phyloP scores from a whole-genome alignment of 2,888 invertebrate genomes.

The Cryptocephalus primarius region DNA sequence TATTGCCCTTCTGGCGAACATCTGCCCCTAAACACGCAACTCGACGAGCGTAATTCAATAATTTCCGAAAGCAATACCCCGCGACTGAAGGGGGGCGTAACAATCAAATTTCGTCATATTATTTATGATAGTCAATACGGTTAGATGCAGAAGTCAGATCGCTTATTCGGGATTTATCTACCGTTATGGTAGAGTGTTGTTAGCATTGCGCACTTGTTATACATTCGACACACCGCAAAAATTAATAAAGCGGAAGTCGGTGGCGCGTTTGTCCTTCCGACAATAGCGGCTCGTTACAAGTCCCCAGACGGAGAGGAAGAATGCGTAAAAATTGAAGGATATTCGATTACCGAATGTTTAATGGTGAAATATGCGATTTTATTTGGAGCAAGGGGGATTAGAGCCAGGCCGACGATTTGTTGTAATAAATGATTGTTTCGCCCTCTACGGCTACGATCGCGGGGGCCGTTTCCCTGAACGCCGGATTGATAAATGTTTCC shows the following conservation, averaged over 20 bases:
- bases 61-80: not conserved
- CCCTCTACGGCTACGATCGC: no score
- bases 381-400: not conserved
- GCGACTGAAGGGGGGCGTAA: slow-evolving; percentile 13
- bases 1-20: slow-evolving; percentile 14
- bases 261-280: slow-evolving; percentile 18
- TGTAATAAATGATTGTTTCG: no score
- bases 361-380: not conserved
- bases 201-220: slow-evolving; percentile 9
- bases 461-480: no score
- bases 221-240: slow-evolving; percentile 25
- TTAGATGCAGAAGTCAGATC: slow-evolving; percentile 14
- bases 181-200: slow-evolving; percentile 22
- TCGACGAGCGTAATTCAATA: slow-evolving; percentile 8
- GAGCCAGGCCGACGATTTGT: no score
- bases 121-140: slow-evolving; percentile 17
- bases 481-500: no score
- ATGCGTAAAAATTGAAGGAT: not conserved
- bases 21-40: slow-evolving; percentile 15
- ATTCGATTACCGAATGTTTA: not conserved
- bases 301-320: slow-evolving; percentile 8
- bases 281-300: slow-evolving; percentile 21
- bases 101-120: slow-evolving; percentile 10
- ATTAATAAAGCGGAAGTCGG: slow-evolving; percentile 23
- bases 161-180: slow-evolving; percentile 19